phyloP scores from a whole-genome alignment of 2,888 invertebrate genomes.

The Pheosia gnoma region DNA sequence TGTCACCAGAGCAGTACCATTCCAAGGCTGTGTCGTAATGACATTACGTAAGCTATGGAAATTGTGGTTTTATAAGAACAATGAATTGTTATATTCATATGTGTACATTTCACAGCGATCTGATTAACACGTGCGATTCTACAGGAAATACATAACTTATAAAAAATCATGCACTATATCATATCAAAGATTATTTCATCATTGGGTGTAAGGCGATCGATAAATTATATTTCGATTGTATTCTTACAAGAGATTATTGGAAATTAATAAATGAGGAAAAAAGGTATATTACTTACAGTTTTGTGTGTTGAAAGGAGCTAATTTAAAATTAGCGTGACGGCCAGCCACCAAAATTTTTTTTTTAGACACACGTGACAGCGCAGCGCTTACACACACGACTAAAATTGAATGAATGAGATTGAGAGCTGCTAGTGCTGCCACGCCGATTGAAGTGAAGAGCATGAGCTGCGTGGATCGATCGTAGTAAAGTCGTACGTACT shows the following conservation, averaged over 20 bases:
- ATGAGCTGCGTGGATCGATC: not conserved
- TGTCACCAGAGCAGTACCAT: constrained; percentile 62
- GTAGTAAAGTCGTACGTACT: no score
- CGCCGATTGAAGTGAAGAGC: not conserved
- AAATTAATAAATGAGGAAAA: not conserved
- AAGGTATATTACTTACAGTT: constrained; percentile 41
- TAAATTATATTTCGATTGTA: constrained; percentile 7
- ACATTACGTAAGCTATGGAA: constrained; percentile 73
- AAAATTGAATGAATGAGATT: constrained; percentile 8
- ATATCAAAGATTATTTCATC: constrained; percentile 21
- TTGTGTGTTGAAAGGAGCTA: constrained; percentile 20
- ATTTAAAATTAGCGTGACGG: constrained; percentile 25
- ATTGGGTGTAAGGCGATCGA: constrained; percentile 18
- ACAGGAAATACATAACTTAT: not conserved
- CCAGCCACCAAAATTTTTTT: constrained; percentile 40
- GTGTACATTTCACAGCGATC: not conserved
- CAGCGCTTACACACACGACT: constrained; percentile 3
- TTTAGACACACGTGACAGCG: constrained; percentile 25
- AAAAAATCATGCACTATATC: not conserved
- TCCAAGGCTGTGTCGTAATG: constrained; percentile 72
- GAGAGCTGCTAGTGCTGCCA: constrained; percentile 1
- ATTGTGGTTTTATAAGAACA: constrained; percentile 10
- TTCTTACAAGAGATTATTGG: not conserved
- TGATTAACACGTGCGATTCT: not conserved
- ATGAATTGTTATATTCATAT: not conserved